Evolutionary conservation across 2,888 invertebrate genomes (phyloP).

Genomic region (Unio pictorum): DNA sequence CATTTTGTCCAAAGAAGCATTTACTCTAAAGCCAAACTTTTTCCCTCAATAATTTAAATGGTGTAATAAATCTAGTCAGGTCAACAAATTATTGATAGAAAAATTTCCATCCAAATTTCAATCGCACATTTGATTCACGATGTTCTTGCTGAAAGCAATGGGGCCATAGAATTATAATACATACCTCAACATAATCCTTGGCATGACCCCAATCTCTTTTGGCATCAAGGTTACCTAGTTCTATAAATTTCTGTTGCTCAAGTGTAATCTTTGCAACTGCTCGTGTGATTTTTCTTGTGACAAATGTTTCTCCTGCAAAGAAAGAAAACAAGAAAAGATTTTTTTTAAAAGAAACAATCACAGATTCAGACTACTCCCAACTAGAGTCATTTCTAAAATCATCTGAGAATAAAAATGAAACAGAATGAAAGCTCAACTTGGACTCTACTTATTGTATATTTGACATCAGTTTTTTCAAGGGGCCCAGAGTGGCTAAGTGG

Average conservation of each 20-base stretch:
- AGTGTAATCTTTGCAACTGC: constrained; percentile 96
- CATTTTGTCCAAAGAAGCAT: no score
- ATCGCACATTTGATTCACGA: not conserved
- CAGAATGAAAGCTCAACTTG: not conserved
- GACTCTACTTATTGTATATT: no score
- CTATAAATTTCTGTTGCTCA: constrained; percentile 87
- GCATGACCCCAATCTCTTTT: constrained; percentile 94
- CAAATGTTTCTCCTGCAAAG: constrained; percentile 89
- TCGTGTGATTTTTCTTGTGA: constrained; percentile 97
- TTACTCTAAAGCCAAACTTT: no score
- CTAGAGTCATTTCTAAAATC: not conserved
- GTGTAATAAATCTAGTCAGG: no score
- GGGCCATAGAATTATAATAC: constrained; percentile 15
- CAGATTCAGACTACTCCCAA: not conserved
- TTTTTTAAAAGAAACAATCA: no score
- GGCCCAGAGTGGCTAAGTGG: no score
- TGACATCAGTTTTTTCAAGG: no score
- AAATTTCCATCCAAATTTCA: not conserved
- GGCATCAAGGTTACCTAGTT: constrained; percentile 95
- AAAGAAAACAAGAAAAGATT: constrained; percentile 1
- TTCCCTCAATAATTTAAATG: no score
- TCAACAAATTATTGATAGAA: no score
- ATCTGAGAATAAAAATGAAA: not conserved
- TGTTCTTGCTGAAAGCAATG: not conserved
- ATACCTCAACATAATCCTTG: constrained; percentile 93